Evolutionary conservation across 2,113 vertebrate genomes (phyloP).

Genomic region (Pterocles orientalis): DNA sequence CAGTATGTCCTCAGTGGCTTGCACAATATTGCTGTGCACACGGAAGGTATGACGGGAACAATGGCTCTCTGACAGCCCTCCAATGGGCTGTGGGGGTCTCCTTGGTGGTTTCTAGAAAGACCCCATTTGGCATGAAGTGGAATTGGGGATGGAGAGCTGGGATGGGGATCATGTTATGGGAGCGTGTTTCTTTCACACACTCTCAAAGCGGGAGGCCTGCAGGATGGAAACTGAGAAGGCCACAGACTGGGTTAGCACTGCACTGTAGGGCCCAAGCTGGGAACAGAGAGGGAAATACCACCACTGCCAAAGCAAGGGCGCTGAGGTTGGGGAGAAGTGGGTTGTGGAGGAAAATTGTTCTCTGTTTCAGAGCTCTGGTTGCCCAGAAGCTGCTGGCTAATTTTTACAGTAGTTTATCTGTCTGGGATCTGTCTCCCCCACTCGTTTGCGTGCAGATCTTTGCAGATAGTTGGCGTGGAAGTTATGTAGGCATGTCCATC

Average conservation of each 20-base stretch:
- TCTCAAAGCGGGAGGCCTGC: background rate
- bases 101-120: background rate
- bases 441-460: slow-evolving; percentile 54
- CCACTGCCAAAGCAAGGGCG: background rate
- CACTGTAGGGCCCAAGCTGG: slow-evolving; percentile 43
- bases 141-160: background rate
- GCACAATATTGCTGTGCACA: background rate
- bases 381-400: slow-evolving; percentile 17
- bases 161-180: background rate
- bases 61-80: background rate
- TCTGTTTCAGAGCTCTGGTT: slow-evolving; percentile 10
- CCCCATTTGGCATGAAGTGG: background rate
- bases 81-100: background rate
- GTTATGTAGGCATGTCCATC: slow-evolving; percentile 8
- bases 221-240: background rate
- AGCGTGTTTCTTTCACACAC: background rate
- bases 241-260: slow-evolving; percentile 5
- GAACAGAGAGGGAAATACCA: background rate
- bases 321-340: background rate
- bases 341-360: background rate
- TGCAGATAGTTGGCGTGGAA: slow-evolving; percentile 56
- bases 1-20: background rate
- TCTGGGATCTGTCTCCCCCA: slow-evolving; percentile 52
- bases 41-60: background rate
- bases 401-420: background rate